Base-by-base conservation (phyloP, 1,140 invertebrate genomes). In the Papilio polytes region DNA sequence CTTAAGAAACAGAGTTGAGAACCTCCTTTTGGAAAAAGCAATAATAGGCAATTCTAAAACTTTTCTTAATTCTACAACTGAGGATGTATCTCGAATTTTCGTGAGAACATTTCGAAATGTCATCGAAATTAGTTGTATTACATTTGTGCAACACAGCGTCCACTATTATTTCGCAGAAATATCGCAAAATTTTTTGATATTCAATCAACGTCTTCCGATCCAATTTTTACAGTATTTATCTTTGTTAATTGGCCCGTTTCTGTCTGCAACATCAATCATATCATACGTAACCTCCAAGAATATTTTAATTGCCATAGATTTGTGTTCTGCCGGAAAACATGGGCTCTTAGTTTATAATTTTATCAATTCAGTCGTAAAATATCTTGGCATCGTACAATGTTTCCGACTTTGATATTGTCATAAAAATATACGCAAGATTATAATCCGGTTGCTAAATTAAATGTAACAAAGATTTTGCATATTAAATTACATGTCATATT, bases 201-300 rank as follows among this genome's bases (percentile, higher is more conserved):
- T 76, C 20, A 22, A 76, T 76, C 74, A 76, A 51, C 26, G 74
- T 76, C 74, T 6, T 26, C 74, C 31, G 22, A 22, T 51, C 41
- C 12, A 22, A 26, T 53, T 51, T 48, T n/a, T 44, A 10, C 18
- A 44, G 20, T 74, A 13, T 46, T 53, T 51, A 26, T 76, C 22
- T 18, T 12, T 76, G 44, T 76, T 48, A 76, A 76, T 76, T 76
- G 74, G 46, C 53, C 2, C 9, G 41, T 22, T 48, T 22, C 41
- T 76, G 74, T 76, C 44, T 76, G n/a, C 74, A 26, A 51, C 74
- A 76, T 76, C 74, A 76, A 76, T 76, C 74, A 76, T 15, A 76
- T 51, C 20, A 26, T 10, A n/a, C 22, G 46, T 51, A n/a, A 51
- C 22, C 41, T 76, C 44, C 20, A 36, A 31, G 59, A 26, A 26